Conservation (phyloP, 1,140 invertebrate genomes). For the Gerris buenoi region DNA sequence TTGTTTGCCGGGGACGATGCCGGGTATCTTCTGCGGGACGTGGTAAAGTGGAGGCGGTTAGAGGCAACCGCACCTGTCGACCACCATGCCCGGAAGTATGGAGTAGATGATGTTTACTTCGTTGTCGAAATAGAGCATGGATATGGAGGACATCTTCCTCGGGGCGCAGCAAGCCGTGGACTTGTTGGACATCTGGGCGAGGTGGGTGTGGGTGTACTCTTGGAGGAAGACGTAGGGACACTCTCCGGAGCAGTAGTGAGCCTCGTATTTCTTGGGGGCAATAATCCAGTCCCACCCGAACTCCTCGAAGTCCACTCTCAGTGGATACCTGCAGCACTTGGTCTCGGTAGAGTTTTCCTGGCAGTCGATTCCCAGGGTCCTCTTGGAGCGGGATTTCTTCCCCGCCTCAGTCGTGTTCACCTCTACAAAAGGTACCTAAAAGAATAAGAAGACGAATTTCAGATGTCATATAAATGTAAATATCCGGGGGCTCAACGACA, state of each 20-base stretch:
- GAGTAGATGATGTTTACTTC: conserved; percentile 77
- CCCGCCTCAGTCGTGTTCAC: conserved; percentile 46
- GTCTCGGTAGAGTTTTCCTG: conserved; percentile 59
- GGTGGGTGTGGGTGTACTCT: conserved; percentile 84
- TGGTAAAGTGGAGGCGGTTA: no score
- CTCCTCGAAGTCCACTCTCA: conserved; percentile 89
- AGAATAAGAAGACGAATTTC: neutral
- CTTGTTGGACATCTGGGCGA: conserved; percentile 61
- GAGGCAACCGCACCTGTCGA: conserved; percentile 72
- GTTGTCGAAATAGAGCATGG: conserved; percentile 83
- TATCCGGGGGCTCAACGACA: no score
- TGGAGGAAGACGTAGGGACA: conserved; percentile 81
- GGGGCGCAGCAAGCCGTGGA: conserved; percentile 80
- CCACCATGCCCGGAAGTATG: conserved; percentile 79
- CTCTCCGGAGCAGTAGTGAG: conserved; percentile 90
- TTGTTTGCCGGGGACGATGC: no score
- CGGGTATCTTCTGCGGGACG: no score
- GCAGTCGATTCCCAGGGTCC: conserved; percentile 63
- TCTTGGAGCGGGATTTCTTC: conserved; percentile 44
- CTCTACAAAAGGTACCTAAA: conserved; percentile 70
- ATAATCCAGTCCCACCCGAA: conserved; percentile 99
- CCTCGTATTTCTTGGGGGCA: conserved; percentile 85
- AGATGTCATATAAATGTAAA: no score
- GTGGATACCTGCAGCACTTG: conserved; percentile 74
- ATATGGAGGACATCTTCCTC: conserved; percentile 72